A percentile compares a stretch with the other conserved stretches of the same genome.
phyloP scores from a whole-genome alignment of 1,140 invertebrate genomes.

The Monomorium pharaonis region DNA sequence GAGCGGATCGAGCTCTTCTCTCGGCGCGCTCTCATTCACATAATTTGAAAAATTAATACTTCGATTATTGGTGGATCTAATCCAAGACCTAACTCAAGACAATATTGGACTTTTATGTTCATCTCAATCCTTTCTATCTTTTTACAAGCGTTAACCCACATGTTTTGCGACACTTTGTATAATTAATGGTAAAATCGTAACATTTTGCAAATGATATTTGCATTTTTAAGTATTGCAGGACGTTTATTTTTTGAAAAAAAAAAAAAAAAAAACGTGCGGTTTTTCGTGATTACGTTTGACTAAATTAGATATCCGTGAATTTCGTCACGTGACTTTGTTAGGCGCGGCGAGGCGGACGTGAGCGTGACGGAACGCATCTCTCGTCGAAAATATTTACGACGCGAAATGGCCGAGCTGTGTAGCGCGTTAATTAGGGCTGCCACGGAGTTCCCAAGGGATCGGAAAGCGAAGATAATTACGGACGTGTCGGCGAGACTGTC shows the following conservation, averaged over 20 bases:
- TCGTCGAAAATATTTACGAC: slow-evolving; percentile 68
- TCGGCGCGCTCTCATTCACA: too few species aligned
- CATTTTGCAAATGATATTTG: background rate
- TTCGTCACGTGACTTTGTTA: slow-evolving; percentile 38
- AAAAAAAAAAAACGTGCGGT: background rate
- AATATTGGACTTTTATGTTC: too few species aligned
- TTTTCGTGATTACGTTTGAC: slow-evolving; percentile 25
- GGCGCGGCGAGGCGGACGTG: slow-evolving; percentile 26
- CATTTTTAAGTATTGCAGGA: background rate
- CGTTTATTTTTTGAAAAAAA: background rate
- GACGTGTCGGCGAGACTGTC: slow-evolving; percentile 72
- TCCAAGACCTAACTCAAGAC: too few species aligned
- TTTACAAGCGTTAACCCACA: too few species aligned
- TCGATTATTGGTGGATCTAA: too few species aligned
- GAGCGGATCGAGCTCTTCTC: too few species aligned
- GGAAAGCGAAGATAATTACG: slow-evolving; percentile 69
- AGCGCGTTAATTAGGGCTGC: slow-evolving; percentile 69
- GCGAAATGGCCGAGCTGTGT: slow-evolving; percentile 69
- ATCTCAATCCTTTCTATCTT: too few species aligned
- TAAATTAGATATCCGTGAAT: slow-evolving; percentile 47
- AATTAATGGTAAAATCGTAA: background rate
- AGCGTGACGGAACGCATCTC: slow-evolving; percentile 39
- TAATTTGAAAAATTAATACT: too few species aligned
- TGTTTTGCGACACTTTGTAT: too few species aligned
- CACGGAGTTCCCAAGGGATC: slow-evolving; percentile 65